These are phyloP conservation scores for Rhinogobius similis DNA, from an alignment of 2,113 vertebrate species.

Conservation along the genomic window DNA sequence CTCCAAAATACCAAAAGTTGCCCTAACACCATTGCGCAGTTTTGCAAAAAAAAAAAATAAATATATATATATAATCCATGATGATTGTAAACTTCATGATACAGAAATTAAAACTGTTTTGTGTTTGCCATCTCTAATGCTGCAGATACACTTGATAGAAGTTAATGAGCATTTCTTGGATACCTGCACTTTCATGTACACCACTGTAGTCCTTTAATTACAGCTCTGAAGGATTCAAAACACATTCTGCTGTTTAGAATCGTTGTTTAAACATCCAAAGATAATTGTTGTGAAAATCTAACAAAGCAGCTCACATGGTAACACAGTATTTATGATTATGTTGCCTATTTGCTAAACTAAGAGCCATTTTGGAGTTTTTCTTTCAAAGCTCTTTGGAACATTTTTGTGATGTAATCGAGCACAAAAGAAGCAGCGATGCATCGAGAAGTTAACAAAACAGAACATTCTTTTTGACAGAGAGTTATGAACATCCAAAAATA, in stretches of 20 bases:
- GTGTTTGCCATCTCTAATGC: too few relatives aligned
- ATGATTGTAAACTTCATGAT: too few relatives aligned
- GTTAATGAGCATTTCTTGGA: not conserved
- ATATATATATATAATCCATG: too few relatives aligned
- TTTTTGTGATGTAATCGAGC: not conserved
- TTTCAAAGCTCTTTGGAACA: not conserved
- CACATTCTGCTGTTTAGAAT: not conserved
- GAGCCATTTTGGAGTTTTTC: not conserved
- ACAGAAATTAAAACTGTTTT: not conserved
- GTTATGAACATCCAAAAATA: not conserved
- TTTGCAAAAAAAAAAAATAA: too few relatives aligned
- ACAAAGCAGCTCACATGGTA: not conserved
- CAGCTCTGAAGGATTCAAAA: not conserved
- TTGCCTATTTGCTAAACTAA: not conserved
- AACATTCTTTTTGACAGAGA: constrained; percentile 3
- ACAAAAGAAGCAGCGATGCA: constrained; percentile 7
- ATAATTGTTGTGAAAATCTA: not conserved
- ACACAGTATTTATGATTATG: not conserved
- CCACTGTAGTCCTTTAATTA: not conserved
- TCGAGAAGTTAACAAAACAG: not conserved
- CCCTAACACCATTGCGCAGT: too few relatives aligned
- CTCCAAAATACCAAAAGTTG: too few relatives aligned
- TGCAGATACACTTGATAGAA: too few relatives aligned
- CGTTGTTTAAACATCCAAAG: not conserved
- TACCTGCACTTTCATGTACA: not conserved